Evolutionary conservation across 2,888 invertebrate genomes (phyloP), one percentile per base, ranked within the genome.

Genomic region (Hirtodrosophila duncani): DNA sequence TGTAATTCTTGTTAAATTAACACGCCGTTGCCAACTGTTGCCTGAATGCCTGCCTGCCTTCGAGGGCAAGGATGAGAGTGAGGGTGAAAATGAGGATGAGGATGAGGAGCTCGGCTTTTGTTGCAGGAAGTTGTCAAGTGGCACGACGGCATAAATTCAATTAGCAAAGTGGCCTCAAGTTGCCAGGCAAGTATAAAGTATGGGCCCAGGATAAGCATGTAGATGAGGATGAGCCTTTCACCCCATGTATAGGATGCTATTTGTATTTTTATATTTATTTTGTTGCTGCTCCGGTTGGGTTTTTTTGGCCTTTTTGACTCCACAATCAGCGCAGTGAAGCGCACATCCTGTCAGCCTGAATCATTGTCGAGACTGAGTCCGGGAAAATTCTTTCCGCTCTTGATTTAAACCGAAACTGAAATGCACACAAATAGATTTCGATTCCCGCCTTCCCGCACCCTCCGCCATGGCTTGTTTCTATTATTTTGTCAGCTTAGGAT

Each of bases 371-470:
- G 58, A 39, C 33, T 37, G 6, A 3, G 17, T 38, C 17, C 31
- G 21, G 38, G 31, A 29, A 34, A 34, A 36, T 37, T 21, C 51
- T 45, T 61, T 30, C 46, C 51, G 46, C 29, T 55, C 49, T 65
- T 77, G 80, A 77, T 77, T 81, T 77, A 68, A 77, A 80, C 81
- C 62, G 44, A 77, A 77, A 71, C 72, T 81, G 75, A 77, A 77
- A 80, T 79, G 82, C 81, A 80, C 75, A 81, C 82, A 81, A 77
- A 77, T 77, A 82, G 72, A 82, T 75, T 75, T 77, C 56, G 51
- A 71, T 62, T 65, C 55, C 23, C 41, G 29, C 5, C 26, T 10
- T 4, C 23, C 20, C 26, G 33, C 17, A 3, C 5, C 5, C 17
- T 23, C 45, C 23, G 11, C 30, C 9, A n/a, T 8, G 21, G 49